Base-by-base conservation (phyloP, 1,140 invertebrate species). In the Orius insidiosus region DNA sequence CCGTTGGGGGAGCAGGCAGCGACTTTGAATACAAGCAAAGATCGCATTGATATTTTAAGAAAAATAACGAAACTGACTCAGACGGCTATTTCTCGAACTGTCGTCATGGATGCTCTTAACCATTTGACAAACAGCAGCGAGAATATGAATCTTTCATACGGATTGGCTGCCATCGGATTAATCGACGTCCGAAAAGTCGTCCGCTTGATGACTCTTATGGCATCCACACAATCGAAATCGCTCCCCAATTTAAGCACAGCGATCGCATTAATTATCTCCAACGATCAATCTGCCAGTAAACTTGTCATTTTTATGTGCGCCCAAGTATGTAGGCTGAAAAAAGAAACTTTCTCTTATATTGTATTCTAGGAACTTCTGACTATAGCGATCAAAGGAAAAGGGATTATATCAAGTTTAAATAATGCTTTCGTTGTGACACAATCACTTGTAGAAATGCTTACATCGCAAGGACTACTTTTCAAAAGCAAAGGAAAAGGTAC, bases 131-230 rank as follows among this genome's bases (percentile, higher is more conserved):
- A 40, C 16, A 40, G 38, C 24, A 18, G 14, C 8, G 16, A n/a
- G 10, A 37, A 31, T 37, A 37, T 8, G 48, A 66, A 65, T 51
- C 54, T 75, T 37, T 63, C 66, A 6, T 62, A 62, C 30, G 70
- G 69, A 10, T 56, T 78, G 15, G 64, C 71, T 51, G 61, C 65
- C 10, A 71, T 77, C 14, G 74, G 74, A 13, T 57, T 78, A 40
- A 66, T 65, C 19, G 72, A 76, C 59, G 69, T 76, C 19, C 61
- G 65, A 43, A 67, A 70, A 53, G 62, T 76, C 2, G 70, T 78
- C 1, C 62, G 66, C n/a, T 57, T 78, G 11, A 78, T 78, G 75
- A 70, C 68, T 34, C 55, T 77, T 19, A 68, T 69, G 49, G 72
- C 74, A 3, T 63, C 68, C 43, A 53, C 57, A 7, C 56, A 64